Evolutionary conservation across 2,113 vertebrate genomes (phyloP), one percentile per base, ranked within the genome.

Genomic region (Camelus bactrianus): DNA sequence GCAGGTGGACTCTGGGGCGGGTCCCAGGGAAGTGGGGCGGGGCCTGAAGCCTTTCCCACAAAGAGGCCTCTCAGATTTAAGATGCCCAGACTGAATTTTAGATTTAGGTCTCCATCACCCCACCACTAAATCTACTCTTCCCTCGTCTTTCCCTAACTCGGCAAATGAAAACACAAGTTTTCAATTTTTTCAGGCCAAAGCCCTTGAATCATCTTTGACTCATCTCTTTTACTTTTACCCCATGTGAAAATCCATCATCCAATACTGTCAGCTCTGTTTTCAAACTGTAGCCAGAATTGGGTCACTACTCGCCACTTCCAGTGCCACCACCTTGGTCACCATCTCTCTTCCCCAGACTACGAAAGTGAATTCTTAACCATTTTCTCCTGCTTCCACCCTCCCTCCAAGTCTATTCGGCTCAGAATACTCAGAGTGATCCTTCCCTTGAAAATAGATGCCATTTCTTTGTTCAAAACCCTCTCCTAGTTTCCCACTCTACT

Each of bases 161-260:
- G 69, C 52, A 89, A 92, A 67, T 82, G n/a, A 73, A 89, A 96
- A 73, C 35, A n/a, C 46, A 69, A 3, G 10, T 56, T 90, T 83
- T 64, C 42, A 65, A 50, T 82, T 56, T 73, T 28, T 32, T 70
- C 56, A 92, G 67, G 42, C 9, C 30, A 14, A 89, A 77, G 24
- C 17, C 13, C 65, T 69, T 91, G 86, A 79, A 76, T 95, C 62
- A 83, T 87, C n/a, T 64, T 69, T 48, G 56, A 80, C 52, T 72
- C 72, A 65, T 89, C 76, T 56, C 19, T 62, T 89, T 89, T 64
- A 30, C 38, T 67, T 52, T 72, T 38, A n/a, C 3, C 7, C 28
- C 11, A 26, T 50, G n/a, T 80, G 54, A 76, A 92, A 90, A 67
- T 73, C 24, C 35, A 89, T 35, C 93, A 77, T 54, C 4, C 38